Evolutionary conservation across 2,888 invertebrate species (phyloP).

Genomic region (Drosophila setosimentum): DNA sequence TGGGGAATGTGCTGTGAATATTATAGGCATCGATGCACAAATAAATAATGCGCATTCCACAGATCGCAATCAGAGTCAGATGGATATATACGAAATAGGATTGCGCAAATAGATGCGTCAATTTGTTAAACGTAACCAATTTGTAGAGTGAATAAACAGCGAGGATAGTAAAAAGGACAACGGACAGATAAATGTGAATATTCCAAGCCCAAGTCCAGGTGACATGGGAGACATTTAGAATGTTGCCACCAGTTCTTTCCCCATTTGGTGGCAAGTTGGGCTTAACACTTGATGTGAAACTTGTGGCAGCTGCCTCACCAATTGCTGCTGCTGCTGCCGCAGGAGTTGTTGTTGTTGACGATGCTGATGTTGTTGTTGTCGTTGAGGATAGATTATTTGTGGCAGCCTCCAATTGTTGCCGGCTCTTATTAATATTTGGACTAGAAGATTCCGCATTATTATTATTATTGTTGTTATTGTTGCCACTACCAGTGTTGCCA

Average conservation of each 20-base stretch:
- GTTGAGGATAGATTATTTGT: constrained; percentile 23
- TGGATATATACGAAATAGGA: constrained; percentile 95
- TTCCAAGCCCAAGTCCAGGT: constrained; percentile 96
- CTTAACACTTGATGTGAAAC: constrained; percentile 5
- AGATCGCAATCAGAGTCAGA: constrained; percentile 92
- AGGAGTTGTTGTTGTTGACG: constrained; percentile 62
- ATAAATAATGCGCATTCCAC: constrained; percentile 93
- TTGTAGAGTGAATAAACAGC: constrained; percentile 94
- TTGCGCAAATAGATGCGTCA: constrained; percentile 93
- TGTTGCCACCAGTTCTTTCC: constrained; percentile 30
- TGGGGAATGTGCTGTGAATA: constrained; percentile 91
- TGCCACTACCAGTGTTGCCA: constrained; percentile 44
- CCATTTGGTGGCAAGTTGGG: not conserved
- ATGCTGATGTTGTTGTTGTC: constrained; percentile 55
- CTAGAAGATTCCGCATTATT: constrained; percentile 50
- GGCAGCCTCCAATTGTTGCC: constrained; percentile 33
- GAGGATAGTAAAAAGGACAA: constrained; percentile 93
- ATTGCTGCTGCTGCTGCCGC: constrained; percentile 74
- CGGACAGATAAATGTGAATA: constrained; percentile 94
- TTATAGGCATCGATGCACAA: constrained; percentile 97
- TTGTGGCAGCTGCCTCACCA: constrained; percentile 62
- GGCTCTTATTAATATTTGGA: constrained; percentile 81
- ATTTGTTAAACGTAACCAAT: constrained; percentile 93
- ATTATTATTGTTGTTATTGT: constrained; percentile 30
- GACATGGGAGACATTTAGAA: constrained; percentile 56